These are phyloP conservation scores for Papilio polyxenes DNA, from an alignment of 1,140 invertebrate species.

Conservation along the genomic window DNA sequence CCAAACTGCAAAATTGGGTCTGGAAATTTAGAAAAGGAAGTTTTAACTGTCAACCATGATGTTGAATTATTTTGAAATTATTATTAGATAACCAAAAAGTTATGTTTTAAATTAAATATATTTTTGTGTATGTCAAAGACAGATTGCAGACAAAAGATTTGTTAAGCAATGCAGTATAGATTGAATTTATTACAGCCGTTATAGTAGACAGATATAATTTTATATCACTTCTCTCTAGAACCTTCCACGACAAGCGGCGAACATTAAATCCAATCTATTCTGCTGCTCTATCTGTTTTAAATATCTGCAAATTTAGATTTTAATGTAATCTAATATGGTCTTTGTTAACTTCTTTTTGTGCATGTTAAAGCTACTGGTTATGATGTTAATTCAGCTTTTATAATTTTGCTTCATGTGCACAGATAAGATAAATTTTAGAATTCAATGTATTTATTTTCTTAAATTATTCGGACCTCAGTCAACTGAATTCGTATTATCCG, in stretches of 20 bases:
- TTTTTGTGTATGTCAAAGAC: neutral
- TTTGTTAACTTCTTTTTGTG: neutral
- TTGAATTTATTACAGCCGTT: neutral
- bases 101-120: neutral
- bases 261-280: too few relatives aligned
- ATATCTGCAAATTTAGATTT: too few relatives aligned
- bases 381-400: too few relatives aligned
- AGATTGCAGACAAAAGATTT: neutral
- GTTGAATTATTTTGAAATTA: slow-evolving; percentile 41
- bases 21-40: slow-evolving; percentile 63
- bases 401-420: neutral
- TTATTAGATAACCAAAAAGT: neutral
- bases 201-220: neutral
- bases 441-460: slow-evolving; percentile 5
- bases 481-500: too few relatives aligned
- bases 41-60: slow-evolving; percentile 64
- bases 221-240: neutral
- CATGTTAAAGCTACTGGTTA: too few relatives aligned
- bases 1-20: slow-evolving; percentile 66
- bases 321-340: too few relatives aligned
- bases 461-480: too few relatives aligned
- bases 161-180: neutral
- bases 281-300: too few relatives aligned
- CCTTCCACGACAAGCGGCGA: too few relatives aligned
- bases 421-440: neutral